Conservation (phyloP, 2,797 vertebrate genomes). For the Coregonus sp. region DNA sequence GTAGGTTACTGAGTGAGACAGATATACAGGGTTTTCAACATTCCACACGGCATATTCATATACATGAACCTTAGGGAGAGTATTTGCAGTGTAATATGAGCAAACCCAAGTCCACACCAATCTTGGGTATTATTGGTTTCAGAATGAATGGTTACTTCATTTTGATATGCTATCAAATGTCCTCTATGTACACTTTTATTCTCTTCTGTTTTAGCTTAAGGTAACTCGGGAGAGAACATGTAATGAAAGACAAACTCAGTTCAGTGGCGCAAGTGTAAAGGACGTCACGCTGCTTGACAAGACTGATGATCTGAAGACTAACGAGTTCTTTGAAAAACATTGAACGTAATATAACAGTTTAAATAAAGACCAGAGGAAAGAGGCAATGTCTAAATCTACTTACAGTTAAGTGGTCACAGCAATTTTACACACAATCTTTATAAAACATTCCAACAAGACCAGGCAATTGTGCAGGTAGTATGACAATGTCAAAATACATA, state of each 20-base stretch:
- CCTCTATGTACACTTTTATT: not conserved
- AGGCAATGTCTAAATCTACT: conserved; percentile 43
- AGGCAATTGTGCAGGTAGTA: conserved; percentile 31
- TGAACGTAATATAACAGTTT: conserved; percentile 8
- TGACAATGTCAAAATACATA: conserved; percentile 21
- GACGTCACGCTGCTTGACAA: not conserved
- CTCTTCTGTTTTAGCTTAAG: not conserved
- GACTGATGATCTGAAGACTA: not conserved
- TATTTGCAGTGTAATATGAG: not conserved
- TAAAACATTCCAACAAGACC: conserved; percentile 28
- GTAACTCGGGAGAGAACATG: not conserved
- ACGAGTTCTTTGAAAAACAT: not conserved
- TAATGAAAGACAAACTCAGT: not conserved
- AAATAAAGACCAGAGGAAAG: conserved; percentile 17
- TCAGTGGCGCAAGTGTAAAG: not conserved
- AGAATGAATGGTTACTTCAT: no score
- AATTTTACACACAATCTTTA: conserved; percentile 31
- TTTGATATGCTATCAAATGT: not conserved
- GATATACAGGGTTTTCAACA: not conserved
- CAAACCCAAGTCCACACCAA: not conserved
- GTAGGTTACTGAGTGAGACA: not conserved
- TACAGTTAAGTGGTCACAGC: conserved; percentile 57
- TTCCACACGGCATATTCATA: not conserved
- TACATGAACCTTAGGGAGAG: not conserved
- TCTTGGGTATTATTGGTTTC: not conserved